Conservation (phyloP, 2,797 vertebrate genomes). For the Silurus aristotelis region DNA sequence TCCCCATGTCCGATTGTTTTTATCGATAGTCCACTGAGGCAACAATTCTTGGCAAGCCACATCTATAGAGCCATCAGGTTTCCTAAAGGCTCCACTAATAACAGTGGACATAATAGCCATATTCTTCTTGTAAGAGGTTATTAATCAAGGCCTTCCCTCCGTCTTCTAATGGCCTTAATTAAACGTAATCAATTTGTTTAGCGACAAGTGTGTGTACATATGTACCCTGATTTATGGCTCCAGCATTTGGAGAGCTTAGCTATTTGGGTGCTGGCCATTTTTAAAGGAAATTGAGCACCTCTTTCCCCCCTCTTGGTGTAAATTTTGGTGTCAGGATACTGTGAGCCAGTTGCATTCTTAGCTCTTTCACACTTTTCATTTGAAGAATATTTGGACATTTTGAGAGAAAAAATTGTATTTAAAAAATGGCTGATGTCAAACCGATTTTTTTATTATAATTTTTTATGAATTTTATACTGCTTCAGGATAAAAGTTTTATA, state of each 20-base stretch:
- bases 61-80: slow-evolving; percentile 22
- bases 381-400: not conserved
- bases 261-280: slow-evolving; percentile 8
- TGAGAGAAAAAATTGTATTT: not conserved
- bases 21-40: not conserved
- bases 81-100: slow-evolving; percentile 1
- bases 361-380: not conserved
- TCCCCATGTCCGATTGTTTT: not conserved
- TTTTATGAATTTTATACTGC: too few relatives aligned
- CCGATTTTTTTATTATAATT: too few relatives aligned
- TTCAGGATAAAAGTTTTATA: too few relatives aligned
- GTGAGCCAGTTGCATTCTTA: not conserved
- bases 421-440: not conserved
- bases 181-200: slow-evolving; percentile 36
- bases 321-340: not conserved
- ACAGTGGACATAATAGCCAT: slow-evolving; percentile 10
- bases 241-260: not conserved
- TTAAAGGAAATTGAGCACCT: not conserved
- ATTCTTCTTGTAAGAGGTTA: slow-evolving; percentile 43
- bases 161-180: slow-evolving; percentile 43
- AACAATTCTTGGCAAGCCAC: not conserved
- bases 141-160: slow-evolving; percentile 17
- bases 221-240: slow-evolving; percentile 10
- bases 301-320: not conserved
- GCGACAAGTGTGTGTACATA: slow-evolving; percentile 32